Base-by-base conservation (phyloP, 1,140 invertebrate species). In the Trypoxylus dichotomus region DNA sequence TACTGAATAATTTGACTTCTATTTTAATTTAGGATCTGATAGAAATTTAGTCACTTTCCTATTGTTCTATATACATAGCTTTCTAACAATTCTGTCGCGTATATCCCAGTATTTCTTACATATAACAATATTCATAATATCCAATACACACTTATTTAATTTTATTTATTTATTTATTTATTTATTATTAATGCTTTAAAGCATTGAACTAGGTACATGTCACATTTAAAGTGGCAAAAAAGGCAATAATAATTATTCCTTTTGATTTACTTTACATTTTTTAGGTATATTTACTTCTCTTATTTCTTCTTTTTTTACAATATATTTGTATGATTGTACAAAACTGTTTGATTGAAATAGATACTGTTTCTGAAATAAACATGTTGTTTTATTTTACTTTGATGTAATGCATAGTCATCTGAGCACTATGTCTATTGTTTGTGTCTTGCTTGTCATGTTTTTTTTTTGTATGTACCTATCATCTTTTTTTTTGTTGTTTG, bases 141-240 rank as follows among this genome's bases (percentile, higher is more conserved):
- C 10, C 19, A 74, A 19, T 24, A n/a, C n/a, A n/a, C n/a, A n/a
- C n/a, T n/a, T n/a, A n/a, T 68, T 63, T 63, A 63, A 58, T 60
- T 68, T 27, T 71, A 32, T 71, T 29, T 71, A 71, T 71, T 71
- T 71, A 71, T 71, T 32, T 74, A 74, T 74, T 74, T 32, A 74
- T 74, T 74, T 41, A 41, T 74, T 74, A 74, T 74, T 74, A 19
- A 74, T 74, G 29, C 29, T 74, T 68, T 8, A 68, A 74, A 6
- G 72, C 72, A 41, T 74, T 74, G 72, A 74, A 37, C 72, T 74
- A 74, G 72, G 72, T 74, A 74, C 72, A 74, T 74, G 72, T 74
- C 72, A 74, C 72, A 74, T 68, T 74, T 74, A 41, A 74, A 43
- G 72, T 74, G 72, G 72, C 72, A 74, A 74, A 25, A 68, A 27